Conservation (phyloP, 2,888 invertebrate genomes). For the Drosophila anceps region DNA sequence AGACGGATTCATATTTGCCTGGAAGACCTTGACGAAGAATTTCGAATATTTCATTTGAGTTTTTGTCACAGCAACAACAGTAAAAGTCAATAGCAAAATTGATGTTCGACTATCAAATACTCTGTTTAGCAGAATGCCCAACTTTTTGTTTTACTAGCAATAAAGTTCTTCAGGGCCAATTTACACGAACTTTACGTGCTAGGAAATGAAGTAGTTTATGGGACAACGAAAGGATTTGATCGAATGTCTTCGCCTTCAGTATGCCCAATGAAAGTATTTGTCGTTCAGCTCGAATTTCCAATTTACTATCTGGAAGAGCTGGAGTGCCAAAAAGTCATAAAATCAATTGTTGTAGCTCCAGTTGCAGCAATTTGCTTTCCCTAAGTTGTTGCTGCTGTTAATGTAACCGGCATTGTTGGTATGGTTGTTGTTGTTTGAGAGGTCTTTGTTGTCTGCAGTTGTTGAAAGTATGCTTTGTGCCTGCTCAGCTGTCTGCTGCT, state of each 20-base stretch:
- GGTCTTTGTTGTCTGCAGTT: slow-evolving; percentile 19
- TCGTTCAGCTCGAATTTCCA: background rate
- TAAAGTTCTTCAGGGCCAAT: background rate
- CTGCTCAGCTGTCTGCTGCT: slow-evolving; percentile 12
- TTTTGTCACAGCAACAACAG: slow-evolving; percentile 1
- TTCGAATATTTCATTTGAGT: background rate
- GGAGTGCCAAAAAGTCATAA: background rate
- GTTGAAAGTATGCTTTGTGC: slow-evolving; percentile 25
- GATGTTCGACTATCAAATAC: background rate
- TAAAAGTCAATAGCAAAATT: background rate
- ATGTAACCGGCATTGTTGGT: background rate
- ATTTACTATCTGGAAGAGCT: background rate
- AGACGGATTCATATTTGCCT: background rate
- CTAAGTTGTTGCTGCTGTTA: background rate
- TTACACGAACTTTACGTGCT: background rate
- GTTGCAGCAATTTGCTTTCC: background rate
- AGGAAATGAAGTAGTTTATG: background rate
- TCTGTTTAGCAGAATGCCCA: background rate
- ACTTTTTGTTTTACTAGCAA: background rate
- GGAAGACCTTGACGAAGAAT: background rate
- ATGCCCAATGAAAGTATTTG: background rate
- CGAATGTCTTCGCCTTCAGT: background rate
- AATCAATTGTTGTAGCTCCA: background rate
- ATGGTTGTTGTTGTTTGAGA: background rate
- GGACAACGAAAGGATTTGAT: background rate